Conservation (phyloP, 2,888 invertebrate genomes). For the Mythimna ferrago region DNA sequence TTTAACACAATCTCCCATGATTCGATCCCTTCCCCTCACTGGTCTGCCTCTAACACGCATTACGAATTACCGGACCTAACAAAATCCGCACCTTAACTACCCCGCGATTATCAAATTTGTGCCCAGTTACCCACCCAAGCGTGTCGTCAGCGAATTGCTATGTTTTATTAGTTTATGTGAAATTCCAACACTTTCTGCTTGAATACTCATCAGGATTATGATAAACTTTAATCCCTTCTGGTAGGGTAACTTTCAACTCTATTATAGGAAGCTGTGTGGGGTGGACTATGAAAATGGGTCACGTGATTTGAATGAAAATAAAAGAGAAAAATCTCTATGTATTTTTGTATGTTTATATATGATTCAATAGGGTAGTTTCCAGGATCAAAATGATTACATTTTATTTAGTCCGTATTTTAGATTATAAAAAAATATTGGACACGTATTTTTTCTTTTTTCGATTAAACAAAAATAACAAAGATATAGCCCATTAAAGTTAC, state of each 20-base stretch:
- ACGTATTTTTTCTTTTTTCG: no score
- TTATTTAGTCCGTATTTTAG: no score
- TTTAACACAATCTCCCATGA: not conserved
- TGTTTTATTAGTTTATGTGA: constrained; percentile 67
- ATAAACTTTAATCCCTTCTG: constrained; percentile 72
- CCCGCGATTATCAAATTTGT: constrained; percentile 66
- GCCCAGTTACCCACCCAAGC: constrained; percentile 61
- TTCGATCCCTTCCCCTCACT: not conserved
- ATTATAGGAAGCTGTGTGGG: constrained; percentile 60
- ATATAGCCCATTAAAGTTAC: no score
- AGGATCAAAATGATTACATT: no score
- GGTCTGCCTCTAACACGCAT: constrained; percentile 37
- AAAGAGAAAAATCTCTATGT: no score
- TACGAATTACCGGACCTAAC: constrained; percentile 60
- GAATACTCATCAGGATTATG: constrained; percentile 63
- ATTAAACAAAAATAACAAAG: no score
- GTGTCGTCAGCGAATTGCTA: constrained; percentile 65
- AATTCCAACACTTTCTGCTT: constrained; percentile 53
- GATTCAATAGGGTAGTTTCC: no score
- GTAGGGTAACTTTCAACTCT: constrained; percentile 61
- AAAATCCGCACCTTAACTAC: constrained; percentile 53
- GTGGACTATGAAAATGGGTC: constrained; percentile 14
- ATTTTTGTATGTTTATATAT: no score
- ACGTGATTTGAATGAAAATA: constrained; percentile 1
- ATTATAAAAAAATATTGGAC: no score